Conservation (phyloP, 1,140 invertebrate species). For the Drosophila ficusphila region DNA sequence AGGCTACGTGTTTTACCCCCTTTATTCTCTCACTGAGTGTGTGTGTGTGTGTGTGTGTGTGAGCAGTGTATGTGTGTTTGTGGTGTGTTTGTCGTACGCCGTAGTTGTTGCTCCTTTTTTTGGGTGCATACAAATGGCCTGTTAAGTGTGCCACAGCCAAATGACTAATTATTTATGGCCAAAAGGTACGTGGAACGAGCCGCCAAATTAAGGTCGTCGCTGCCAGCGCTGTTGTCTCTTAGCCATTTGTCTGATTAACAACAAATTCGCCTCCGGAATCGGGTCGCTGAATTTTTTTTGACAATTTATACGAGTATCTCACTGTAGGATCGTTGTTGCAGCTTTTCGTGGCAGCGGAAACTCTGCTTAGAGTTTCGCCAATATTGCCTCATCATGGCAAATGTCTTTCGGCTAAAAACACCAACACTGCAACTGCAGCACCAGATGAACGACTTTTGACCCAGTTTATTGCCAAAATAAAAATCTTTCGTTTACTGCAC, state of each 20-base stretch:
- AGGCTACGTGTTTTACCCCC: constrained; percentile 47
- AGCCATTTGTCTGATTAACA: constrained; percentile 60
- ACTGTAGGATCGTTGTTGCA: too few relatives aligned
- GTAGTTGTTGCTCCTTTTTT: constrained; percentile 28
- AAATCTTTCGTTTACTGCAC: neutral
- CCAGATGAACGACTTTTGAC: constrained; percentile 32
- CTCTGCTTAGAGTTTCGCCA: neutral
- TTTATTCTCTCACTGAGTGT: constrained; percentile 2
- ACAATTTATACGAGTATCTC: too few relatives aligned
- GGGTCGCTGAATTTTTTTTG: constrained; percentile 55
- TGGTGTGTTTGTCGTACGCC: constrained; percentile 6
- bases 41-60: neutral
- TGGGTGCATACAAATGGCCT: constrained; percentile 63
- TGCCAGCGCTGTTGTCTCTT: constrained; percentile 27
- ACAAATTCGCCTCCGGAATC: constrained; percentile 14
- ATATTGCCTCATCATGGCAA: neutral
- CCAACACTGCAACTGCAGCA: neutral
- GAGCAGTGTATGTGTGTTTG: neutral
- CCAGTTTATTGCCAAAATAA: constrained; percentile 23
- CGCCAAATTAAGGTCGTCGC: constrained; percentile 36
- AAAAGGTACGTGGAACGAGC: constrained; percentile 41
- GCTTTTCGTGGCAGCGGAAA: neutral
- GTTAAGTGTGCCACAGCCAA: constrained; percentile 54
- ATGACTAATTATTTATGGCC: constrained; percentile 75
- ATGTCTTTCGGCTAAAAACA: constrained; percentile 16